These are phyloP conservation scores for Drosophila tsacasi DNA, from an alignment of 1,140 invertebrate species.

Conservation along the genomic window DNA sequence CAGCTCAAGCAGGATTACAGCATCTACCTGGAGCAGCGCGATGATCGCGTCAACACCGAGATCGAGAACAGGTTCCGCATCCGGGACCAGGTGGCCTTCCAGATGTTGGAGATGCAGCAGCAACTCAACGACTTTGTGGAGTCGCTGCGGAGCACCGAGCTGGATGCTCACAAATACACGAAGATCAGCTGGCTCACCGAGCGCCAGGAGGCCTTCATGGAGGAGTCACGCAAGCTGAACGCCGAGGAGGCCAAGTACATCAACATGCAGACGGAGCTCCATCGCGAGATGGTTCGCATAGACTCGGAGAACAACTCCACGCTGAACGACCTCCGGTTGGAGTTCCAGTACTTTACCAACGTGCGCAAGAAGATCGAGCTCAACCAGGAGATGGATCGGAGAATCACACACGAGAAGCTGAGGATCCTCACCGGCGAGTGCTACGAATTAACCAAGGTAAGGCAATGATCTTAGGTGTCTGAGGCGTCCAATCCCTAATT, in stretches of 20 bases:
- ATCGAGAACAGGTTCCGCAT: slow-evolving; percentile 68
- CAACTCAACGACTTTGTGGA: slow-evolving; percentile 69
- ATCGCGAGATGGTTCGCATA: slow-evolving; percentile 54
- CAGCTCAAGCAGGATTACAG: slow-evolving; percentile 61
- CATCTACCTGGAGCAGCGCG: slow-evolving; percentile 72
- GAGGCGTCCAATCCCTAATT: not conserved
- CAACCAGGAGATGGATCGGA: slow-evolving; percentile 56
- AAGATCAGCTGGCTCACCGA: slow-evolving; percentile 66
- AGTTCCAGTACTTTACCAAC: slow-evolving; percentile 70
- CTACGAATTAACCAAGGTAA: slow-evolving; percentile 69
- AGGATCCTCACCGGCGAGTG: slow-evolving; percentile 66
- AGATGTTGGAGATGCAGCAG: slow-evolving; percentile 63
- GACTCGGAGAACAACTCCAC: slow-evolving; percentile 64
- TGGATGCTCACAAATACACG: slow-evolving; percentile 76
- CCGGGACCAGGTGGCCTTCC: slow-evolving; percentile 62
- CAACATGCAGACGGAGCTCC: slow-evolving; percentile 38
- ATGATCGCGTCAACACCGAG: slow-evolving; percentile 68
- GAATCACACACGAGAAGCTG: slow-evolving; percentile 67
- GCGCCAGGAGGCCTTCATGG: slow-evolving; percentile 64
- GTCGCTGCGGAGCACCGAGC: slow-evolving; percentile 58
- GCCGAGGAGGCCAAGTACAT: slow-evolving; percentile 56
- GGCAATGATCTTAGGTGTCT: not conserved
- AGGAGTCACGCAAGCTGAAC: slow-evolving; percentile 62
- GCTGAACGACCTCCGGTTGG: slow-evolving; percentile 65
- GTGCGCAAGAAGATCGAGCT: slow-evolving; percentile 73